Conservation (phyloP, 2,797 vertebrate genomes). For the Acanthornis magna region DNA sequence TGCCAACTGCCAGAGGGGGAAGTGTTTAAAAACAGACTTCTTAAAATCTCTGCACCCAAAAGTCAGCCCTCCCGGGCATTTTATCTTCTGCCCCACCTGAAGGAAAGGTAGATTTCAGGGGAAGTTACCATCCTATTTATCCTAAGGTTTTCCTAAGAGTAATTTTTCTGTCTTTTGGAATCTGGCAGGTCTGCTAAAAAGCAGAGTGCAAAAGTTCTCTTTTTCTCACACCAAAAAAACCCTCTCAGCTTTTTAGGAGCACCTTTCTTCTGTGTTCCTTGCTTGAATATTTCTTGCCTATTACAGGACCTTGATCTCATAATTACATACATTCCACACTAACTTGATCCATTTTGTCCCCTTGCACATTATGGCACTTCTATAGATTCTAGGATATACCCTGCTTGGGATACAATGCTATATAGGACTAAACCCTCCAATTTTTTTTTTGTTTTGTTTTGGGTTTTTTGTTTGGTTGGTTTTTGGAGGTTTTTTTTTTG, state of each 20-base stretch:
- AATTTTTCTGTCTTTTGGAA: not conserved
- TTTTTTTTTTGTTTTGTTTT: not conserved
- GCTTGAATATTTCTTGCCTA: not conserved
- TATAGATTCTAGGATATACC: not conserved
- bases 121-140: not conserved
- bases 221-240: not conserved
- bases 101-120: not conserved
- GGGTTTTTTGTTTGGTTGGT: too few species aligned
- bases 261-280: not conserved
- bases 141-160: not conserved
- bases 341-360: not conserved
- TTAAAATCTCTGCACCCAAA: not conserved
- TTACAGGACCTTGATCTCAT: not conserved
- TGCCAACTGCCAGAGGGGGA: not conserved
- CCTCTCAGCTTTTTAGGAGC: fast-evolving
- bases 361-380: not conserved
- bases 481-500: not conserved
- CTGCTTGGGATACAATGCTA: not conserved
- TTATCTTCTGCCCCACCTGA: not conserved
- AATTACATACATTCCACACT: not conserved
- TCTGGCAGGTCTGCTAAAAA: not conserved
- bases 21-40: not conserved
- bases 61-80: not conserved
- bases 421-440: not conserved
- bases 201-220: not conserved